A percentile compares a stretch with the other conserved stretches of the same genome.
Evolutionary conservation across 2,888 invertebrate genomes (phyloP).

Genomic region (Sinotaia quadrata): DNA sequence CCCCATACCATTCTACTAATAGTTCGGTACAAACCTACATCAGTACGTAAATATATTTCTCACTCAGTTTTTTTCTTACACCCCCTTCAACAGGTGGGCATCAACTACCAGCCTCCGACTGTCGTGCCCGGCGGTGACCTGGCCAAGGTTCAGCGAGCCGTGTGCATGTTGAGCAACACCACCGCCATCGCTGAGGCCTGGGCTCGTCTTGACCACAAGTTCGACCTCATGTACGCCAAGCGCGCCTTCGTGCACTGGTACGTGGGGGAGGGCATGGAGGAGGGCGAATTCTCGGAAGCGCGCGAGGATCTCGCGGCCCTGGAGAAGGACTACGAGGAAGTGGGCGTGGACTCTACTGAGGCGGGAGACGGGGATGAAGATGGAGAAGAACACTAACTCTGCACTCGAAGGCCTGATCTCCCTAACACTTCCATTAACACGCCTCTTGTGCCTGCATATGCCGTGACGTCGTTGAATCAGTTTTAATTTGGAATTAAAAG

Average conservation of each 20-base stretch:
- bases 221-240: constrained; percentile 32
- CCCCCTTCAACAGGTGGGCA: constrained; percentile 21
- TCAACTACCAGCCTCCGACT: constrained; percentile 32
- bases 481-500: too few species aligned
- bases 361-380: constrained; percentile 20
- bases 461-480: too few species aligned
- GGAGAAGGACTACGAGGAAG: constrained; percentile 27
- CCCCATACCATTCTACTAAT: too few species aligned
- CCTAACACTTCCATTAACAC: too few species aligned
- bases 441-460: too few species aligned
- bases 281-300: constrained; percentile 23
- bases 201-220: constrained; percentile 30
- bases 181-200: constrained; percentile 31
- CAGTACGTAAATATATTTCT: too few species aligned
- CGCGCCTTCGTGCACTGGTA: constrained; percentile 32
- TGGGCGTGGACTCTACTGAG: constrained; percentile 14
- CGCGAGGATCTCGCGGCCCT: constrained; percentile 21
- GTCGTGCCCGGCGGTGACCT: constrained; percentile 31
- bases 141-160: constrained; percentile 26
- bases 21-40: too few species aligned
- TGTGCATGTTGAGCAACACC: constrained; percentile 33
- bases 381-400: constrained; percentile 18
- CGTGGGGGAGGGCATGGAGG: constrained; percentile 26
- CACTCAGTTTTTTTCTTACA: too few species aligned
- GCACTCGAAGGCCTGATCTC: too few species aligned